These are phyloP conservation scores for Phaethon lepturus DNA, from an alignment of 2,113 vertebrate species.

Conservation along the genomic window DNA sequence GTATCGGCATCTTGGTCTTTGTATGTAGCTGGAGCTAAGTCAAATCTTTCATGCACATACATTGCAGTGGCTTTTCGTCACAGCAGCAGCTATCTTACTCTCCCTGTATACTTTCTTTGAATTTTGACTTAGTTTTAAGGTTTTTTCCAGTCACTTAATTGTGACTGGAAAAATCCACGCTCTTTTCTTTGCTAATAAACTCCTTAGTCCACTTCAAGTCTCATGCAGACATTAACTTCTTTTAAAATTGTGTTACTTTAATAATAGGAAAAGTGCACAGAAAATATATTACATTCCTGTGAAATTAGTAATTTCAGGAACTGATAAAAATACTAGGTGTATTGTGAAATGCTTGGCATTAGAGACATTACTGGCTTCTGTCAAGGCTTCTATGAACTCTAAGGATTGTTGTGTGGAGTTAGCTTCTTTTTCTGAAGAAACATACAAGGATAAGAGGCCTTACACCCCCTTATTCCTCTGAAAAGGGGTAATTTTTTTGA, in stretches of 20 bases:
- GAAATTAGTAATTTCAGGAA: neutral
- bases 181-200: neutral
- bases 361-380: neutral
- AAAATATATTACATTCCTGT: neutral
- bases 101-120: neutral
- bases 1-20: neutral
- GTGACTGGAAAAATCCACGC: neutral
- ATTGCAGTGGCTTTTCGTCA: neutral
- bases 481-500: neutral
- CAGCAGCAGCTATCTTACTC: neutral
- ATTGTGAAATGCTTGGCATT: neutral
- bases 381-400: neutral
- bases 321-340: neutral
- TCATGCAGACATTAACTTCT: neutral
- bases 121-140: neutral
- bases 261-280: neutral
- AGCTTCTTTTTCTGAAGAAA: neutral
- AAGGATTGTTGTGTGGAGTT: neutral
- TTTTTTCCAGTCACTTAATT: too few species aligned
- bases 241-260: neutral
- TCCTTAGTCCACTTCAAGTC: neutral
- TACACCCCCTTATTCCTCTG: neutral
- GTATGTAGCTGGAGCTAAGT: neutral
- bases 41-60: neutral
- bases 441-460: neutral